These are phyloP conservation scores for Mellivora capensis DNA, from an alignment of 2,113 vertebrate species.

Conservation along the genomic window DNA sequence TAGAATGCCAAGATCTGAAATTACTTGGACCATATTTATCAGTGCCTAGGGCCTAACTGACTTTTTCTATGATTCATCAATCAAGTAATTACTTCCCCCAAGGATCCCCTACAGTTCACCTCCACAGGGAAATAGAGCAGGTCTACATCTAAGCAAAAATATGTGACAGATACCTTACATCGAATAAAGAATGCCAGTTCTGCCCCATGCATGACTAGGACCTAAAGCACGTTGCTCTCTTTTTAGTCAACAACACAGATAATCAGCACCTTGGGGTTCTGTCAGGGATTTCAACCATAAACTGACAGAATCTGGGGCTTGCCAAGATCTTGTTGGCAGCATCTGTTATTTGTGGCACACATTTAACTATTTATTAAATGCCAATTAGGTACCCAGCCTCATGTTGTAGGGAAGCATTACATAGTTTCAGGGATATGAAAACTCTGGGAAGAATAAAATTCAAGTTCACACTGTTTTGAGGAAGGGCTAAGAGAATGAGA, in stretches of 20 bases:
- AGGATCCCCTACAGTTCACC: background rate
- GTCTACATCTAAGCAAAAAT: background rate
- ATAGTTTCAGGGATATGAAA: background rate
- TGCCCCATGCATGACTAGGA: background rate
- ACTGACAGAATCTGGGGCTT: background rate
- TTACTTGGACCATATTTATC: background rate
- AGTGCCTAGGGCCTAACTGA: background rate
- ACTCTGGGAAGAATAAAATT: background rate
- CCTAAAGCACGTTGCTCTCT: background rate
- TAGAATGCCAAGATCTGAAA: background rate
- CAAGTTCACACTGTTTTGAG: background rate
- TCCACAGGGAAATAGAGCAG: background rate
- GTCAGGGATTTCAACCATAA: slow-evolving; percentile 51
- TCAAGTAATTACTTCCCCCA: background rate
- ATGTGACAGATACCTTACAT: background rate
- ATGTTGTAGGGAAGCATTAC: background rate
- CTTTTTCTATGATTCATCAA: background rate
- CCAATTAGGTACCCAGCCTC: slow-evolving; percentile 33
- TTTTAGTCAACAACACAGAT: slow-evolving; percentile 40
- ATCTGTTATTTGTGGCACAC: slow-evolving; percentile 34
- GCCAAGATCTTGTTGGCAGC: slow-evolving; percentile 46
- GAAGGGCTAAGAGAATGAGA: background rate
- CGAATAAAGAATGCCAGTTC: slow-evolving; percentile 1
- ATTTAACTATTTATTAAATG: slow-evolving; percentile 61
- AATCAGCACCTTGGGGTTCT: slow-evolving; percentile 15